Base-by-base conservation (phyloP, 1,140 invertebrate species). In the Atta texana region DNA sequence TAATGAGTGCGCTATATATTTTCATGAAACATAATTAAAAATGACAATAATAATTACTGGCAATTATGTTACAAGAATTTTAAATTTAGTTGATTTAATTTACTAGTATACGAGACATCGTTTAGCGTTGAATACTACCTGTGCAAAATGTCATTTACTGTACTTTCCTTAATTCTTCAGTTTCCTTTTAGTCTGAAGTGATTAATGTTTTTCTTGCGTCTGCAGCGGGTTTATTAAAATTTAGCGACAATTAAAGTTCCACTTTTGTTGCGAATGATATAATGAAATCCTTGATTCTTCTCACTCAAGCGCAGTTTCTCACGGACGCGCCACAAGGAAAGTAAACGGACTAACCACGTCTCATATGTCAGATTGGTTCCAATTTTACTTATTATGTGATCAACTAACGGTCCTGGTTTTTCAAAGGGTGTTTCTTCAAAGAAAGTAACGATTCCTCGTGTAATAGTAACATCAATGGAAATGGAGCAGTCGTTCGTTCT, bases 371-470 rank as follows among this genome's bases (percentile, higher is more conserved):
- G 63, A 86, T 85, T 57, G 61, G 28, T 84, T 90, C 68, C 80
- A 89, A 91, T 92, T 91, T 86, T 86, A 88, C 82, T 91, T 68
- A 78, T 89, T 91, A 87, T 72, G 57, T 49, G 76, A 66, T 64
- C 85, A 74, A 55, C 88, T 77, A 63, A 63, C 49, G 44, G 51
- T 63, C 44, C 57, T 86, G 59, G 28, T 64, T 86, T 91, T 91
- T 89, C 81, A 90, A 85, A 88, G 66, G 24, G 14, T 61, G 31
- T 64, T 55, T 39, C 68, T 55, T 88, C 86, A 86, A 91, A 88
- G 88, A 87, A 84, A 89, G 44, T 16, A 66, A 49, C 55, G 68
- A 64, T 24, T 86, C 51, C 39, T 64, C 44, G 39, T 31, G 71
- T 74, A 68, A 85, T 87, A 77, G 81, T 88, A 90, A 88, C 80